Conservation (phyloP, 1,140 invertebrate genomes). For the Ips typographus region DNA sequence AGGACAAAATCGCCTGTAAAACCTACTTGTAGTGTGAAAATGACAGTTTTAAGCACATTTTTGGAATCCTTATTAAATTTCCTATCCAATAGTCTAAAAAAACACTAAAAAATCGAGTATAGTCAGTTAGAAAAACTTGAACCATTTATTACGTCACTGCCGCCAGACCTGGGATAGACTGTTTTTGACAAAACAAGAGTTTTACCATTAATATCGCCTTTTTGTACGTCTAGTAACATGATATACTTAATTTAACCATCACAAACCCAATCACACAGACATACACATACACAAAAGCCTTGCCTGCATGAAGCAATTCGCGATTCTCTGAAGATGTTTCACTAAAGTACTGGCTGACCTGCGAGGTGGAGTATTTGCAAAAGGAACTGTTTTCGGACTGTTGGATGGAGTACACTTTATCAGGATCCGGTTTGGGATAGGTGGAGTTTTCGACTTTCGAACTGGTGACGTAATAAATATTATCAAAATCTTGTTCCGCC, state of each 20-base stretch:
- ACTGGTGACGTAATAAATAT: slow-evolving; percentile 37
- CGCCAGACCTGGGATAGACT: not conserved
- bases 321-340: slow-evolving; percentile 23
- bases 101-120: too few relatives aligned
- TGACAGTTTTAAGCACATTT: too few relatives aligned
- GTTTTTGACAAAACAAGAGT: slow-evolving; percentile 1
- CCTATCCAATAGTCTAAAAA: too few relatives aligned
- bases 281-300: slow-evolving; percentile 36
- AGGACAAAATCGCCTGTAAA: too few relatives aligned
- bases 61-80: too few relatives aligned
- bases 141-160: not conserved
- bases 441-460: slow-evolving; percentile 30
- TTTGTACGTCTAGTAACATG: too few relatives aligned
- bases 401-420: slow-evolving; percentile 38
- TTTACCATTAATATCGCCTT: too few relatives aligned
- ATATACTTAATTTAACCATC: too few relatives aligned
- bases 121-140: too few relatives aligned
- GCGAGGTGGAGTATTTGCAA: slow-evolving; percentile 44
- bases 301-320: slow-evolving; percentile 35
- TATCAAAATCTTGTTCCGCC: slow-evolving; percentile 48
- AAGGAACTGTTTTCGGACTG: slow-evolving; percentile 50
- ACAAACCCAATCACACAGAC: slow-evolving; percentile 9
- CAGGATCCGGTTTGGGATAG: slow-evolving; percentile 21
- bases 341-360: slow-evolving; percentile 21
- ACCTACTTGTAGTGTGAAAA: too few relatives aligned